Evolutionary conservation across 2,888 invertebrate species (phyloP).

Genomic region (Glomeris marginata): DNA sequence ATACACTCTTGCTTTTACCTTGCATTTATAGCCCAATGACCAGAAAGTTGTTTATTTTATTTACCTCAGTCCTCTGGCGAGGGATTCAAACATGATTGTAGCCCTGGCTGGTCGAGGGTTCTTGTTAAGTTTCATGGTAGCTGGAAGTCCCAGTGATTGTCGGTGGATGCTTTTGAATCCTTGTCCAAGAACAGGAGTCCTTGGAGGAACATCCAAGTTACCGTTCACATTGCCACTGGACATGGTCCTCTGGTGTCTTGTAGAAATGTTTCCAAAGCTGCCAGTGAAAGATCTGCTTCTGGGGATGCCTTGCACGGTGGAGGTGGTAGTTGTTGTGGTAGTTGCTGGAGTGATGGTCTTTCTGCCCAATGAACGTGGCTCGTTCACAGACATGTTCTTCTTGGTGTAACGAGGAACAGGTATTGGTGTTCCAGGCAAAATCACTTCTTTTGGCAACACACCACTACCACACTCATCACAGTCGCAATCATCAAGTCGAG

Average conservation of each 20-base stretch:
- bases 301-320: constrained; percentile 5
- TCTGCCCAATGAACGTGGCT: too few relatives aligned
- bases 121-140: constrained; percentile 24
- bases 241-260: constrained; percentile 4
- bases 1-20: too few relatives aligned
- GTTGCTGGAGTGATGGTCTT: too few relatives aligned
- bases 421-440: too few relatives aligned
- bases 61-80: constrained; percentile 27
- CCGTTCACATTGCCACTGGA: not conserved
- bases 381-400: too few relatives aligned
- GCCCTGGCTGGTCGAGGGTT: constrained; percentile 26
- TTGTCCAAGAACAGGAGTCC: constrained; percentile 11
- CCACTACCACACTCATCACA: too few relatives aligned
- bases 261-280: constrained; percentile 7
- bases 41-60: constrained; percentile 8
- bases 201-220: not conserved
- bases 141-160: constrained; percentile 7
- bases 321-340: too few relatives aligned
- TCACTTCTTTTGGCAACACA: too few relatives aligned
- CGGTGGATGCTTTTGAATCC: constrained; percentile 3
- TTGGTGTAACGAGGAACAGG: too few relatives aligned
- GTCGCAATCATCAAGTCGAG: too few relatives aligned
- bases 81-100: constrained; percentile 26
- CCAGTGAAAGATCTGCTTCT: constrained; percentile 13
- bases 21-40: too few relatives aligned